These are phyloP conservation scores for Choloepus hoffmanni DNA, from an alignment of 2,113 vertebrate genomes.

Conservation along the genomic window DNA sequence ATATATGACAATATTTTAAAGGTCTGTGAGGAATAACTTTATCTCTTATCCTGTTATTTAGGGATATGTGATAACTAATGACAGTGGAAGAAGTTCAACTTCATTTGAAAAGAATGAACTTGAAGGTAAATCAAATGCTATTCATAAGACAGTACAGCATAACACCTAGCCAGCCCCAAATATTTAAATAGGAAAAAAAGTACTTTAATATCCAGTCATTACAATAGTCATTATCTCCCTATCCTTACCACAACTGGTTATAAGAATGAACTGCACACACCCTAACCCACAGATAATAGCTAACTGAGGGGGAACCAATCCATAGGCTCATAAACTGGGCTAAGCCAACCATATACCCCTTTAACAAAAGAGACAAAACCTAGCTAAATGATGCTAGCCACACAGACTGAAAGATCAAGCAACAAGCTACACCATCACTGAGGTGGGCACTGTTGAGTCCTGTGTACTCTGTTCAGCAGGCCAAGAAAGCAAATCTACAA, in stretches of 20 bases:
- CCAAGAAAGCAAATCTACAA: conserved; percentile 53
- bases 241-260: background rate
- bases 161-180: conserved; percentile 11
- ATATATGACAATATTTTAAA: background rate
- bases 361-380: conserved; percentile 27
- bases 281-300: background rate
- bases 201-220: conserved; percentile 24
- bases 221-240: background rate
- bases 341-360: background rate
- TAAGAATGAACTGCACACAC: background rate
- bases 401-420: conserved; percentile 2
- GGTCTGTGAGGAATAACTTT: background rate
- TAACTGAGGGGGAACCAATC: background rate
- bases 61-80: background rate
- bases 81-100: conserved; percentile 15
- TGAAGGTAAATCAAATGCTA: conserved; percentile 41
- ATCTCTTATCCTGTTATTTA: conserved; percentile 48
- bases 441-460: background rate
- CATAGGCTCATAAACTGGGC: background rate
- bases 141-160: background rate
- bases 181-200: conserved; percentile 32
- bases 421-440: background rate
- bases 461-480: background rate
- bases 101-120: conserved; percentile 55
- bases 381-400: background rate